Evolutionary conservation across 1,140 invertebrate species (phyloP).

Genomic region (Protaetia brevitarsis): DNA sequence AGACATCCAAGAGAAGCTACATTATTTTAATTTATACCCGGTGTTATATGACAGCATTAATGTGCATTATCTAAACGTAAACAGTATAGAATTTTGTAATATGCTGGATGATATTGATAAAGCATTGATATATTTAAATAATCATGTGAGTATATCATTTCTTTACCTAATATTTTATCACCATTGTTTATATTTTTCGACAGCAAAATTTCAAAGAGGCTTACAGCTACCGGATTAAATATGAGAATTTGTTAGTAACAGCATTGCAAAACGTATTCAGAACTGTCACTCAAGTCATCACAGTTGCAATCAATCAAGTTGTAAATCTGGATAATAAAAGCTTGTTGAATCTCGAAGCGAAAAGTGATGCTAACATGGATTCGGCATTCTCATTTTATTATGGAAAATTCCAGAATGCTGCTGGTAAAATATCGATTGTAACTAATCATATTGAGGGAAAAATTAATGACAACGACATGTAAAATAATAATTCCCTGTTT

Average conservation of each 20-base stretch:
- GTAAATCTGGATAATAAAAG: conserved; percentile 48
- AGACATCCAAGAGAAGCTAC: conserved; percentile 74
- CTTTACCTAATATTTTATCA: not conserved
- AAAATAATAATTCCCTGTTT: conserved; percentile 41
- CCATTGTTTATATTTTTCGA: too few relatives aligned
- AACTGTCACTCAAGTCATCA: conserved; percentile 41
- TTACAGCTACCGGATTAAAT: conserved; percentile 75
- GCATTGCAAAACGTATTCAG: conserved; percentile 57
- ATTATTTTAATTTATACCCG: conserved; percentile 84
- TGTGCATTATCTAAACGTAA: conserved; percentile 72
- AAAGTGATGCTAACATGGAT: conserved; percentile 53
- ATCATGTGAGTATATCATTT: conserved; percentile 63
- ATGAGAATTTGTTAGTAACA: conserved; percentile 74
- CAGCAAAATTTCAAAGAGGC: conserved; percentile 73
- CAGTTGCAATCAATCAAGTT: conserved; percentile 73
- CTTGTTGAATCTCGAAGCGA: conserved; percentile 45
- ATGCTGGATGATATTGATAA: conserved; percentile 82
- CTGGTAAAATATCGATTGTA: conserved; percentile 76
- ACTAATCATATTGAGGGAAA: conserved; percentile 79
- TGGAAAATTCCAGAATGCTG: conserved; percentile 88
- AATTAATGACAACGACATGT: conserved; percentile 67
- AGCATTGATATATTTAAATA: conserved; percentile 80
- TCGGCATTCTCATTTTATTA: conserved; percentile 88
- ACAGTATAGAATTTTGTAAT: conserved; percentile 74
- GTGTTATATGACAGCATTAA: conserved; percentile 66